Percentiles rank a stretch among this genome's conserved stretches.
These are phyloP conservation scores for Oryzias sinensis DNA, from an alignment of 2,797 vertebrate genomes.

Conservation along the genomic window DNA sequence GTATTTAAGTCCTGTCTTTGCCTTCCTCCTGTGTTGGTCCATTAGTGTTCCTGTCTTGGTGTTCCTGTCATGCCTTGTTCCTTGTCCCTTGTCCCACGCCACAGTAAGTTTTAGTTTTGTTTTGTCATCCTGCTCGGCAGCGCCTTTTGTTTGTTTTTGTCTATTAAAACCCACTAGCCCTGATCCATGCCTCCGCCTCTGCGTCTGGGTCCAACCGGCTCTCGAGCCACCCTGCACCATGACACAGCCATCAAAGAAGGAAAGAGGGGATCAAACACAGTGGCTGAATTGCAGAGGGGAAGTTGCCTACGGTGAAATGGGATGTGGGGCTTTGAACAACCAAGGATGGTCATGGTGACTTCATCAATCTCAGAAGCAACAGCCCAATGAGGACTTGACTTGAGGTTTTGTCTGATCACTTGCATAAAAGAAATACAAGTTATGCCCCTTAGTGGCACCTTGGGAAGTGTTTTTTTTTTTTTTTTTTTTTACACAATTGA, in stretches of 20 bases:
- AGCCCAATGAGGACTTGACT: conserved; percentile 34
- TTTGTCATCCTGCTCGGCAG: too few relatives aligned
- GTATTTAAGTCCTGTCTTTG: too few relatives aligned
- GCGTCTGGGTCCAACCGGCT: too few relatives aligned
- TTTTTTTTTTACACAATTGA: conserved; percentile 18
- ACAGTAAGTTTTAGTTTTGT: too few relatives aligned
- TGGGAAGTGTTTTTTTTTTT: conserved; percentile 15
- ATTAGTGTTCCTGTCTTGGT: too few relatives aligned
- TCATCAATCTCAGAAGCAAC: conserved; percentile 61
- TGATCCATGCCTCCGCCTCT: too few relatives aligned
- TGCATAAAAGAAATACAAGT: conserved; percentile 23
- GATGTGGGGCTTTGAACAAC: conserved; percentile 42
- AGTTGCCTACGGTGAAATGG: conserved; percentile 44
- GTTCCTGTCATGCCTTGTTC: too few relatives aligned
- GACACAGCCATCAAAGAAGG: conserved; percentile 29
- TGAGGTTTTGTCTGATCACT: conserved; percentile 29
- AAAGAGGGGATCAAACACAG: conserved; percentile 32
- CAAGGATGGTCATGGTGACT: conserved; percentile 65
- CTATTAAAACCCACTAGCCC: too few relatives aligned
- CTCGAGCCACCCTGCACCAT: too few relatives aligned
- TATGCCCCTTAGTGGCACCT: conserved; percentile 19
- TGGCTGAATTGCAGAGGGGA: conserved; percentile 42
- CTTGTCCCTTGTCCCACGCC: too few relatives aligned
- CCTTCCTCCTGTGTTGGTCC: too few relatives aligned
- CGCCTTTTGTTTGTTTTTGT: too few relatives aligned